Conservation (phyloP, 92 coral and sea anemone genomes). For the Phenganax subtilis region DNA sequence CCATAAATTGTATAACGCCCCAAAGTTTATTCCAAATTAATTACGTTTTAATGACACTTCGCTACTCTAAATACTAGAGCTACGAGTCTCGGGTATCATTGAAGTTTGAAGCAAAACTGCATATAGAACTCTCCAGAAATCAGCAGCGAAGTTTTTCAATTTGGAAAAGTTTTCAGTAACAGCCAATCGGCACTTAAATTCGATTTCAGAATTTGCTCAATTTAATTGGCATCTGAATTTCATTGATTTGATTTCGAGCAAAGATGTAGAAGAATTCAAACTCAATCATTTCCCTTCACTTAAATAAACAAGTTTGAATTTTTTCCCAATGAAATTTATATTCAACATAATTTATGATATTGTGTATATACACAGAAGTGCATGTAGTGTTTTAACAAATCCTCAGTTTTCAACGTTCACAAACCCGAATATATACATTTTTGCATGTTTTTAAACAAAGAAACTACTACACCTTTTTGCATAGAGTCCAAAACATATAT, state of each 20-base stretch:
- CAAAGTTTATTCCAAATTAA: constrained; percentile 35
- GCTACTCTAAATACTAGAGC: constrained; percentile 20
- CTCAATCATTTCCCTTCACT: background rate
- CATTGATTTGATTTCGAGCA: constrained; percentile 9
- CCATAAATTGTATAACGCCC: background rate
- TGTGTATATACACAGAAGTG: background rate
- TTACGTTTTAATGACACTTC: constrained; percentile 41
- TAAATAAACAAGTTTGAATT: constrained; percentile 5
- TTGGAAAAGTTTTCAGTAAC: background rate
- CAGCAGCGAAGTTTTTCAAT: background rate
- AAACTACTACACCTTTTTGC: too few species aligned
- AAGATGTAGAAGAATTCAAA: background rate
- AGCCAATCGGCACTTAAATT: background rate
- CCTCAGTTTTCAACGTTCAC: too few species aligned
- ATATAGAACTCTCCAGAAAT: background rate
- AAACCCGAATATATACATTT: too few species aligned
- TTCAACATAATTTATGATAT: background rate
- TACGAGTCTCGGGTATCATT: background rate
- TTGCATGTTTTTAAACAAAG: too few species aligned
- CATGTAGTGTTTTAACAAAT: background rate
- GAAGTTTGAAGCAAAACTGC: constrained; percentile 23
- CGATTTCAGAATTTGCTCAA: background rate
- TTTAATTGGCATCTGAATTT: background rate
- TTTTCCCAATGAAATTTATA: background rate
- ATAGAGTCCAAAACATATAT: too few species aligned